A percentile compares a stretch with the other conserved stretches of the same genome.
These are phyloP conservation scores for Eristalinus aeneus DNA, from an alignment of 2,888 invertebrate genomes.

Conservation along the genomic window DNA sequence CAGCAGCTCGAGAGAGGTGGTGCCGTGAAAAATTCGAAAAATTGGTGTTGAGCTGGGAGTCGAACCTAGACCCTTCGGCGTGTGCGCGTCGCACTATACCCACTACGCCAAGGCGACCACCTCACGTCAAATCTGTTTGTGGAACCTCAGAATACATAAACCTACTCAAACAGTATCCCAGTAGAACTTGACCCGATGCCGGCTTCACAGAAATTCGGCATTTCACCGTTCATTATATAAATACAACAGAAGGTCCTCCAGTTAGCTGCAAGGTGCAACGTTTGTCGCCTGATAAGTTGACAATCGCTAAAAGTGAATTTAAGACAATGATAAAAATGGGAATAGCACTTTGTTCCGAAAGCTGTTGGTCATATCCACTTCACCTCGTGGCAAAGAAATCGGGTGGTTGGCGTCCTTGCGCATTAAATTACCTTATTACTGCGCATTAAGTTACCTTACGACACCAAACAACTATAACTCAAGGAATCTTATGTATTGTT, in stretches of 20 bases:
- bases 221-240: constrained; percentile 31
- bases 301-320: constrained; percentile 15
- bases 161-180: not conserved
- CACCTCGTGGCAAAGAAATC: too few species aligned
- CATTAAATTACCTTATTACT: too few species aligned
- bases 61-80: too few species aligned
- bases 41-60: too few species aligned
- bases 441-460: too few species aligned
- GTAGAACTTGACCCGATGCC: not conserved
- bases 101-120: too few species aligned
- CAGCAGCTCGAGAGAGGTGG: too few species aligned
- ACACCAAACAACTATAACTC: too few species aligned
- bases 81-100: too few species aligned
- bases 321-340: not conserved
- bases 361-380: not conserved
- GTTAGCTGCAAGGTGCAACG: constrained; percentile 19
- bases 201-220: not conserved
- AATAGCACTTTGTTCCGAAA: not conserved
- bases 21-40: too few species aligned
- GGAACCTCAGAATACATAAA: constrained; percentile 8
- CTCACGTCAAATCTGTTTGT: constrained; percentile 17
- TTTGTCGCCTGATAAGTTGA: constrained; percentile 12
- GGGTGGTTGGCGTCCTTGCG: too few species aligned
- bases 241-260: constrained; percentile 23
- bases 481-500: too few species aligned